Conservation (phyloP, 53 echinoderm and acorn worm genomes). For the Echinarachnius parma region DNA sequence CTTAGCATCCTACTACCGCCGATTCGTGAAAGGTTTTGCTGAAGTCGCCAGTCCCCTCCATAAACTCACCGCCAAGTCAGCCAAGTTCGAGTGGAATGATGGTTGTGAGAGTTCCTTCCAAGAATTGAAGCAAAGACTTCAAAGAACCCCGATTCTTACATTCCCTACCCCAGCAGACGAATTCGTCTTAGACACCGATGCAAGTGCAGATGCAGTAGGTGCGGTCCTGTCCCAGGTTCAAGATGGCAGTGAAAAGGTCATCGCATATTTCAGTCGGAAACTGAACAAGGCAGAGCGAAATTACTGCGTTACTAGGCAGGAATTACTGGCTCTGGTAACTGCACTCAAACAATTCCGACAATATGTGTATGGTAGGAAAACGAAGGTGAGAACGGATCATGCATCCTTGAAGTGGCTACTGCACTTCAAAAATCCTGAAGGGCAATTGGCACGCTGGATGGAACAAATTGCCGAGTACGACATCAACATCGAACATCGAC, state of each 20-base stretch:
- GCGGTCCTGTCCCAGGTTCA: constrained; percentile 44
- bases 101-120: constrained; percentile 35
- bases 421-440: constrained; percentile 29
- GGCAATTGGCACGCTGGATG: constrained; percentile 32
- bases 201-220: constrained; percentile 26
- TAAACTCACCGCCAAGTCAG: constrained; percentile 31
- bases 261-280: background rate
- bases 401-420: constrained; percentile 35
- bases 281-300: constrained; percentile 1
- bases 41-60: constrained; percentile 36
- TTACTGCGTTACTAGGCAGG: constrained; percentile 20
- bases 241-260: constrained; percentile 14
- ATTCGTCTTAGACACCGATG: constrained; percentile 42
- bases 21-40: constrained; percentile 44
- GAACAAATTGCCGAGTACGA: constrained; percentile 16
- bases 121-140: constrained; percentile 19
- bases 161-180: constrained; percentile 1
- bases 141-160: constrained; percentile 19
- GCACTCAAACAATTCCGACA: constrained; percentile 9
- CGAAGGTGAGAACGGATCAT: constrained; percentile 24
- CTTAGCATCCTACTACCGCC: constrained; percentile 30
- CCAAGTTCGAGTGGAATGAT: constrained; percentile 22
- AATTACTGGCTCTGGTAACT: constrained; percentile 7
- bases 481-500: constrained; percentile 10
- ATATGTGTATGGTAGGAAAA: constrained; percentile 2